Conservation (phyloP, 2,888 invertebrate species). For the Trichopria drosophilae region DNA sequence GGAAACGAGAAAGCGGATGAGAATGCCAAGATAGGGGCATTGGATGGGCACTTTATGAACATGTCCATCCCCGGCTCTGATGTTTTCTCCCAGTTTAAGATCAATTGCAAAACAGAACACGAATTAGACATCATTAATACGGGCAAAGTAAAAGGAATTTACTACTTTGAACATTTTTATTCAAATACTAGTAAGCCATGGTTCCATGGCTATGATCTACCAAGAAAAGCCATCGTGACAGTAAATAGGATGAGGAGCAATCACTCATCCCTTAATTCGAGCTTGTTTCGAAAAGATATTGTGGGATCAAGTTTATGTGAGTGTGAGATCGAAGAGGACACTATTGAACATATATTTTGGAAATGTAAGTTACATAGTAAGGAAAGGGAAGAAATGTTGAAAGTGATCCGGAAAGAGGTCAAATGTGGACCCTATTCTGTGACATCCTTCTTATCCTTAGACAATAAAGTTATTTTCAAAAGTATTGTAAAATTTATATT, state of each 20-base stretch:
- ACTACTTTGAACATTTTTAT: constrained; percentile 10
- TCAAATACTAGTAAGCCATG: neutral
- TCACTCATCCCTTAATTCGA: neutral
- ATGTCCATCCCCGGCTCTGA: neutral
- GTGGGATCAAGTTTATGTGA: neutral
- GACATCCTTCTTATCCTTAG: neutral
- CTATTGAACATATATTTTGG: constrained; percentile 5
- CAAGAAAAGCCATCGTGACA: neutral
- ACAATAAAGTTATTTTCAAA: neutral
- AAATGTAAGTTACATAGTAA: neutral
- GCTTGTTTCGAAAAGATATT: neutral
- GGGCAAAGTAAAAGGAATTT: neutral
- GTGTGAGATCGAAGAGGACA: neutral
- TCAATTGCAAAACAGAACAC: neutral
- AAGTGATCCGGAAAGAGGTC: neutral
- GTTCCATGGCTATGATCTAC: neutral
- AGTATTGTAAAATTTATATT: neutral
- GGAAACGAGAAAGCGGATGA: neutral
- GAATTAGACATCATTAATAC: neutral
- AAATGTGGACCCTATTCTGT: neutral
- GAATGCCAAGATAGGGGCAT: neutral
- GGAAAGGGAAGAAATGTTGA: neutral
- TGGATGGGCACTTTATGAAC: neutral
- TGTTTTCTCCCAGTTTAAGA: constrained; percentile 2
- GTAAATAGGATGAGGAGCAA: neutral